These are phyloP conservation scores for Xylota segnis DNA, from an alignment of 2,888 invertebrate genomes.

Conservation along the genomic window DNA sequence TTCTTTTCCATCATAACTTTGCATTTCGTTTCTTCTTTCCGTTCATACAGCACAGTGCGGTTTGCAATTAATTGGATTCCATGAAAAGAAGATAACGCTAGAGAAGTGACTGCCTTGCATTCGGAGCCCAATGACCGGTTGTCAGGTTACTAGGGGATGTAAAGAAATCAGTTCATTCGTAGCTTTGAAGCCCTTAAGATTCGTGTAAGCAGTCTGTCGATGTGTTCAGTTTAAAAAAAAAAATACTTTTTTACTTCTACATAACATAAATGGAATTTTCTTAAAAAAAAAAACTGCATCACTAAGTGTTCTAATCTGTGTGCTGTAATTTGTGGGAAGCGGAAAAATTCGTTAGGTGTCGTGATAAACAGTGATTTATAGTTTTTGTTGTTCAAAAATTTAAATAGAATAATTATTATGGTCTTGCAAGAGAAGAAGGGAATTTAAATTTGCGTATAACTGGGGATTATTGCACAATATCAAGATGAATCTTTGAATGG, in stretches of 20 bases:
- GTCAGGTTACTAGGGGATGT: slow-evolving; percentile 55
- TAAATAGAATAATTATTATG: slow-evolving; percentile 30
- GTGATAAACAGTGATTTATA: slow-evolving; percentile 63
- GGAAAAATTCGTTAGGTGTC: slow-evolving; percentile 48
- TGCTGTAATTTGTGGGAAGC: slow-evolving; percentile 24
- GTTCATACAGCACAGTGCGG: slow-evolving; percentile 27
- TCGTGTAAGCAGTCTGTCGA: slow-evolving; percentile 14
- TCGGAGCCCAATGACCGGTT: slow-evolving; percentile 32
- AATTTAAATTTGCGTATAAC: slow-evolving; percentile 16
- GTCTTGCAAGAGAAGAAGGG: slow-evolving; percentile 30
- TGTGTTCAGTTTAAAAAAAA: not conserved
- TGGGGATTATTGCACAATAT: not conserved
- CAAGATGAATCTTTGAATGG: not conserved
- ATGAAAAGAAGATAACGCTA: slow-evolving; percentile 64
- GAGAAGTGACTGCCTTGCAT: slow-evolving; percentile 54
- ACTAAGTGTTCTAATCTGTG: not conserved
- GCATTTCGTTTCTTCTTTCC: slow-evolving; percentile 15
- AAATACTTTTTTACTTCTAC: not conserved
- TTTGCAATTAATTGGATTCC: slow-evolving; percentile 71
- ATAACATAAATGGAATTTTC: not conserved
- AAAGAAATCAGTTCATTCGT: slow-evolving; percentile 65
- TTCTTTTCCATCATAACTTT: slow-evolving; percentile 13
- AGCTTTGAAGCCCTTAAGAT: slow-evolving; percentile 61
- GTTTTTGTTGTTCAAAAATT: slow-evolving; percentile 19
- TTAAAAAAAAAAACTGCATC: slow-evolving; percentile 21